Evolutionary conservation across 2,888 invertebrate species (phyloP), one percentile per base, ranked within the genome.

Genomic region (Cataglyphis livida): DNA sequence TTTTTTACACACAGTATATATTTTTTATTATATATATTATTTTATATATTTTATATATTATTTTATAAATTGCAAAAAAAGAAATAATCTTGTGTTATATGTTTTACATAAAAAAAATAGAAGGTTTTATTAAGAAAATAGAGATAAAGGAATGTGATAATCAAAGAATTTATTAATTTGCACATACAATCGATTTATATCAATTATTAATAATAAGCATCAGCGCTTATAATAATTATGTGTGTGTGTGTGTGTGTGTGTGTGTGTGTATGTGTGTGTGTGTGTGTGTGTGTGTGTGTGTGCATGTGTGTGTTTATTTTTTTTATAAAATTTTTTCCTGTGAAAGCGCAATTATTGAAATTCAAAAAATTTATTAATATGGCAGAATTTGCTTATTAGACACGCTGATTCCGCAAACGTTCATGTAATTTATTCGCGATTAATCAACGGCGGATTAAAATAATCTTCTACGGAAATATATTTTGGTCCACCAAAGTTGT

Each of bases 401-500:
- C 12, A 51, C 41, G 12, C 15, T 18, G 5, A 2, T 51, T n/a
- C 2, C 0, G 4, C 7, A 51, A n/a, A n/a, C n/a, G n/a, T n/a
- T 51, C 2, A 7, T 51, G 1, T 51, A 51, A 51, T n/a, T n/a
- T 7, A 7, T 51, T 3, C n/a, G 15, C 7, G 7, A 51, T 51
- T n/a, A 9, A 0, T 71, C 6, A 35, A 0, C 0, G 59, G 12
- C 7, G 71, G 10, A 3, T 94, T 79, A 21, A 96, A 95, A 90
- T 97, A 97, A 86, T 97, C 97, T 25, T 95, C 94, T 0, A 96
- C 95, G 0, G 95, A 93, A 25, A 97, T 96, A 92, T 96, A 96
- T 89, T 96, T 96, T 21, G 98, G 97, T 2, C 98, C 98, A 3
- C 98, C 98, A 93, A 98, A 98, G 94, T 96, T 97, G 92, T 98